Conservation (phyloP, 1,140 invertebrate genomes). For the Galleria mellonella region DNA sequence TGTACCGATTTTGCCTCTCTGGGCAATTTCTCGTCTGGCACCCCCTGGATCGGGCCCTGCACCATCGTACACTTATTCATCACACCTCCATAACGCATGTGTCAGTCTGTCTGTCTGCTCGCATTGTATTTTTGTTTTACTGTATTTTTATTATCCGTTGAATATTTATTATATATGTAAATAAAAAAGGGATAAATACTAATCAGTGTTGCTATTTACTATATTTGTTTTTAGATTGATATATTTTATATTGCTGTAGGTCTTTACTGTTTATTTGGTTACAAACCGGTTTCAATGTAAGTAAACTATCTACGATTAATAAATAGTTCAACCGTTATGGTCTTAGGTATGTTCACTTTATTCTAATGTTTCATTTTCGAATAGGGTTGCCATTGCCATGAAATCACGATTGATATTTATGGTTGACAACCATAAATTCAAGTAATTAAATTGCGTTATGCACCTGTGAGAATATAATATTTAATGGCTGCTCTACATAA, state of each 20-base stretch:
- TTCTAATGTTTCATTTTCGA: too few species aligned
- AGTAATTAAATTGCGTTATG: too few species aligned
- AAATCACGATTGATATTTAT: too few species aligned
- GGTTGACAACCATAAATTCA: too few species aligned
- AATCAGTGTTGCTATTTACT: background rate
- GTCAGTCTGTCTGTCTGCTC: too few species aligned
- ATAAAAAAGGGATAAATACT: background rate
- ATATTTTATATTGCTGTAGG: conserved; percentile 9
- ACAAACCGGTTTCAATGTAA: conserved; percentile 12
- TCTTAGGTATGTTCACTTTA: background rate
- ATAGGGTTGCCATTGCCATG: too few species aligned
- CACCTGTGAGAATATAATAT: too few species aligned
- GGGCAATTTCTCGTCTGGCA: too few species aligned
- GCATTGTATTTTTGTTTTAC: background rate
- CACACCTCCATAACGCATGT: background rate
- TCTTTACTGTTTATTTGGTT: conserved; percentile 16
- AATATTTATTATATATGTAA: background rate
- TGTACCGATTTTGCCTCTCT: too few species aligned
- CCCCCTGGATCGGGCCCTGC: too few species aligned
- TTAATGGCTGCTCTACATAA: too few species aligned
- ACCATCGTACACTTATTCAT: background rate
- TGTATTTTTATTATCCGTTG: background rate
- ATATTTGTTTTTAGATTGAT: conserved; percentile 4
- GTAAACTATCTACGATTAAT: background rate
- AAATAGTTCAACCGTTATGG: background rate